A percentile compares a stretch with the other conserved stretches of the same genome.
phyloP scores from a whole-genome alignment of 2,888 invertebrate genomes.

The Bombylius discolor region DNA sequence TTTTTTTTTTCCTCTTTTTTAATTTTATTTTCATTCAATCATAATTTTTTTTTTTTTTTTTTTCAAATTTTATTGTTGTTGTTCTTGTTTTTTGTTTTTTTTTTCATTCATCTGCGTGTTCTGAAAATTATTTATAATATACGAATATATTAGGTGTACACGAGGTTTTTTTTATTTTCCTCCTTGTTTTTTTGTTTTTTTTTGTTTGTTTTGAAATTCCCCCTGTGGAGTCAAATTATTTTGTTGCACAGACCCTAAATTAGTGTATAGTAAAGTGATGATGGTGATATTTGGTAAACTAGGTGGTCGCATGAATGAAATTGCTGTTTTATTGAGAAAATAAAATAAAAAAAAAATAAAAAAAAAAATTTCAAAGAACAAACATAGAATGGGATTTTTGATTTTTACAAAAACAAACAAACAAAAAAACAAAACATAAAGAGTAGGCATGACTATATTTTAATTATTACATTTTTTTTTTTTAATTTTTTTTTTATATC shows the following conservation, averaged over 20 bases:
- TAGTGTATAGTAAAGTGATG: too few species aligned
- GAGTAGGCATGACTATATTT: background rate
- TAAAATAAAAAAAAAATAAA: background rate
- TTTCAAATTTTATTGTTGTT: too few species aligned
- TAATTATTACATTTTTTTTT: background rate
- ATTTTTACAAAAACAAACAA: too few species aligned
- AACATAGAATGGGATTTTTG: too few species aligned
- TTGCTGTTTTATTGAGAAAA: background rate
- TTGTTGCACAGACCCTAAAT: background rate
- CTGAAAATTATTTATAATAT: too few species aligned
- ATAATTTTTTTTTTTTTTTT: background rate
- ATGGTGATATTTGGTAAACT: background rate
- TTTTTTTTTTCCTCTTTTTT: background rate
- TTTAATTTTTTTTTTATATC: background rate
- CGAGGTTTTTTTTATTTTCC: too few species aligned
- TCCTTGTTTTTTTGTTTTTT: too few species aligned
- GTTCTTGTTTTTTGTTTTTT: background rate
- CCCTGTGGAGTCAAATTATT: background rate
- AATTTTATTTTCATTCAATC: background rate
- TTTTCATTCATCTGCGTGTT: background rate
- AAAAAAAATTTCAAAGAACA: too few species aligned
- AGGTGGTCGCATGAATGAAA: background rate
- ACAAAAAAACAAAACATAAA: background rate
- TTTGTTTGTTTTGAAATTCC: background rate
- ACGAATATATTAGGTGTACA: too few species aligned